These are phyloP conservation scores for Pinna nobilis DNA, from an alignment of 1,140 invertebrate species.

Conservation along the genomic window DNA sequence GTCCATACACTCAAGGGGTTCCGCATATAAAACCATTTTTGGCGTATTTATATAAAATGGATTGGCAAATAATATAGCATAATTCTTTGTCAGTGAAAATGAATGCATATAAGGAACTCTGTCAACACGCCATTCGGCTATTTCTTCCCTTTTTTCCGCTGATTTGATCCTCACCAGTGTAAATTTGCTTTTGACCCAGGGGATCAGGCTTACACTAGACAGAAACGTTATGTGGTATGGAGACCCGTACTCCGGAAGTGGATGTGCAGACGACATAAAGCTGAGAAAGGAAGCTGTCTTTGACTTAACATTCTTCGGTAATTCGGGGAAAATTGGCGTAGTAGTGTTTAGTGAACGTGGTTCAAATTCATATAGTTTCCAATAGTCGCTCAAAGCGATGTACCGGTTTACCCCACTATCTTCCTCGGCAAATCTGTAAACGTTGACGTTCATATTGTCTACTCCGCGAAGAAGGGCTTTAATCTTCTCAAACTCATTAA, in stretches of 20 bases:
- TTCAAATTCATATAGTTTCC: slow-evolving; percentile 64
- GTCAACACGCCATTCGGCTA: slow-evolving; percentile 58
- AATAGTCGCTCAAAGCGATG: slow-evolving; percentile 65
- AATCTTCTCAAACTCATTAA: slow-evolving; percentile 52
- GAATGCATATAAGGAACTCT: slow-evolving; percentile 70
- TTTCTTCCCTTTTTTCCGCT: slow-evolving; percentile 47
- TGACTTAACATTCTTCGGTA: neutral
- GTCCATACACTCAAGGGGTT: slow-evolving; percentile 60
- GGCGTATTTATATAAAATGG: slow-evolving; percentile 62
- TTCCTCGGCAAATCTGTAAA: slow-evolving; percentile 49
- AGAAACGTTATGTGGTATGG: slow-evolving; percentile 58
- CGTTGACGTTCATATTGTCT: slow-evolving; percentile 72
- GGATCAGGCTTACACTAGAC: slow-evolving; percentile 55
- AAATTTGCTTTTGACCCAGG: slow-evolving; percentile 50
- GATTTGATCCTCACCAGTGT: slow-evolving; percentile 59
- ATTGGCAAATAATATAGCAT: slow-evolving; percentile 62
- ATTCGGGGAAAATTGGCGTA: slow-evolving; percentile 23
- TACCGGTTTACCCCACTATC: slow-evolving; percentile 38
- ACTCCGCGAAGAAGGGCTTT: slow-evolving; percentile 58
- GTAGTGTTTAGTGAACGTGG: slow-evolving; percentile 47
- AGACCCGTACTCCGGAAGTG: slow-evolving; percentile 62
- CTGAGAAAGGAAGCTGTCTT: slow-evolving; percentile 45
- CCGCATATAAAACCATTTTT: slow-evolving; percentile 57
- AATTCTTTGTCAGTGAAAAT: slow-evolving; percentile 63
- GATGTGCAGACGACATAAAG: slow-evolving; percentile 66